Evolutionary conservation across 2,797 vertebrate genomes (phyloP), one percentile per base, ranked within the genome.

Genomic region (Vespertilio murinus): DNA sequence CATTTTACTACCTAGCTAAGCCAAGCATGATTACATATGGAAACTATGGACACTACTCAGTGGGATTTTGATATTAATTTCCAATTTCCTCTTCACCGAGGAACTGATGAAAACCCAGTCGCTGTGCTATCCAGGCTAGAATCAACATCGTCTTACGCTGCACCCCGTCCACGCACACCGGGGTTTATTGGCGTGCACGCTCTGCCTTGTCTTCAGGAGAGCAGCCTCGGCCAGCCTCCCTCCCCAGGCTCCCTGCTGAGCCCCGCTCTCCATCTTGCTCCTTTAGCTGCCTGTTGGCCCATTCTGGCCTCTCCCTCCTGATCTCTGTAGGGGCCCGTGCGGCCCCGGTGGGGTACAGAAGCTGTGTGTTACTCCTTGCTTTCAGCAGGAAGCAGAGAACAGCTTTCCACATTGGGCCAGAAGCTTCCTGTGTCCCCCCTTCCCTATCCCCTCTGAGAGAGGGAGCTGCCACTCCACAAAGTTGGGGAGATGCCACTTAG

Each of bases 11-110:
- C 96, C 94, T 91, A 45, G 87, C 84, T 84, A 94, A 95, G 97
- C 97, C 97, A 96, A 97, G 96, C 96, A 94, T 97, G 96, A 96
- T 96, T 96, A 80, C 96, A 97, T 95, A 75, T 95, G 97, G 96
- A 97, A 96, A 97, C 89, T 97, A 96, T 97, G 97, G 97, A 88
- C 84, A 10, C 94, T 49, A 42, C 97, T 97, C 97, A 82, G 94
- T 94, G 96, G 96, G 96, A 88, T 96, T 97, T 95, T 93, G 92
- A 96, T 97, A 97, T 96, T 96, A 97, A 96, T 97, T 97, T 97
- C 96, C 93, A 96, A 94, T 96, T 96, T 97, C 97, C 96, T 97
- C 84, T 90, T 94, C 35, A 33, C 94, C 25, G 79, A 97, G 87
- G 78, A 96, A 89, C 93, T 96, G 97, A 95, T 96, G 97, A 97